Evolutionary conservation across 2,888 invertebrate species (phyloP).

Genomic region (Sericinus montela): DNA sequence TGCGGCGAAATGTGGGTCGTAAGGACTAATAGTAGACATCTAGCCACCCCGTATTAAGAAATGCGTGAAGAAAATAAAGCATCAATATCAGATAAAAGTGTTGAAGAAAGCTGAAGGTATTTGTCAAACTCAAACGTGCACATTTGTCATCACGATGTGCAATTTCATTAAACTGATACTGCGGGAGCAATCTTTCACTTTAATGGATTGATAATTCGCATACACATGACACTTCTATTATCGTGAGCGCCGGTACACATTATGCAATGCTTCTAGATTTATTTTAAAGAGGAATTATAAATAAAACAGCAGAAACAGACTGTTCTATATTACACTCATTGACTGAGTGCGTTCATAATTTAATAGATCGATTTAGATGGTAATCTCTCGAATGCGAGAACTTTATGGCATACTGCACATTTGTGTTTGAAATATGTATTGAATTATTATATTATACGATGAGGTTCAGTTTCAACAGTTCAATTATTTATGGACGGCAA

Average conservation of each 20-base stretch:
- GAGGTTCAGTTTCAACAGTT: not conserved
- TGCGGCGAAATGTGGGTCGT: no score
- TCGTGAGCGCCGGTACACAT: slow-evolving; percentile 5
- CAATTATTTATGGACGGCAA: not conserved
- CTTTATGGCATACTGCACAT: not conserved
- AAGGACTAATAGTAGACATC: no score
- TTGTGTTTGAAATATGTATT: not conserved
- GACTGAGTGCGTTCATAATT: not conserved
- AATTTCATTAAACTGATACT: slow-evolving; percentile 24
- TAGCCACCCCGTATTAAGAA: no score
- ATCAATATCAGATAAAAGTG: not conserved
- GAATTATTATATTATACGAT: not conserved
- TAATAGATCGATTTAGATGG: slow-evolving; percentile 13
- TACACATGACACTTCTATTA: slow-evolving; percentile 16
- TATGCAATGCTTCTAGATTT: slow-evolving; percentile 8
- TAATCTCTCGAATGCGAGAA: not conserved
- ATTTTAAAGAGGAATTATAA: slow-evolving; percentile 14
- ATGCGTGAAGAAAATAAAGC: not conserved
- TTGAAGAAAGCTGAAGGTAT: not conserved
- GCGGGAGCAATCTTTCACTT: slow-evolving; percentile 24
- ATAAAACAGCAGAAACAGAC: not conserved
- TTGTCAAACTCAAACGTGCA: slow-evolving; percentile 2
- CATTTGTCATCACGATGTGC: slow-evolving; percentile 17
- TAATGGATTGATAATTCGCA: slow-evolving; percentile 25
- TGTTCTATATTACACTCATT: slow-evolving; percentile 2